Percentiles rank a stretch among this genome's conserved stretches.
phyloP scores from a whole-genome alignment of 1,140 invertebrate genomes.

The Anoplophora glabripennis region DNA sequence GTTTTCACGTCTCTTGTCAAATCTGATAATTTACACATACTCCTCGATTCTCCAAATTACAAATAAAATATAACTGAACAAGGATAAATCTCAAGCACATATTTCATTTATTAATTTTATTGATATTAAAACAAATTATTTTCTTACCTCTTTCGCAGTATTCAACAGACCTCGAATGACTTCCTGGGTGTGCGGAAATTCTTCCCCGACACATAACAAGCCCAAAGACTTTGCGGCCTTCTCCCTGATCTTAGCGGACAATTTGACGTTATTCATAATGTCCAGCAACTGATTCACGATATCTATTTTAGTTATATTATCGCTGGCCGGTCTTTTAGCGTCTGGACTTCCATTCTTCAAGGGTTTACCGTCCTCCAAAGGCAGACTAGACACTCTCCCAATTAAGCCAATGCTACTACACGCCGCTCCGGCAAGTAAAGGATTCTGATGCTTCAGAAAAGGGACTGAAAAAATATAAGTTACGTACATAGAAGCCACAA shows the following conservation, averaged over 20 bases:
- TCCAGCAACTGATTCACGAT: slow-evolving; percentile 60
- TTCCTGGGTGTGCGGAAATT: slow-evolving; percentile 63
- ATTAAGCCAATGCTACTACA: slow-evolving; percentile 68
- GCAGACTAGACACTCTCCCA: slow-evolving; percentile 62
- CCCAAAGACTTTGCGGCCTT: slow-evolving; percentile 69
- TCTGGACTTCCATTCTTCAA: slow-evolving; percentile 42
- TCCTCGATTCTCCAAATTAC: too few relatives aligned
- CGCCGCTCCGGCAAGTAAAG: slow-evolving; percentile 60
- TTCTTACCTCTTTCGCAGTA: slow-evolving; percentile 66
- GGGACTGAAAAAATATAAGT: slow-evolving; percentile 49
- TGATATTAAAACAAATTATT: slow-evolving; percentile 20
- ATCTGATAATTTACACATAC: too few relatives aligned
- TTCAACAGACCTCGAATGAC: slow-evolving; percentile 71
- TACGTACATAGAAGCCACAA: background rate
- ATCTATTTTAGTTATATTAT: slow-evolving; percentile 56
- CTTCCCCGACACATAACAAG: slow-evolving; percentile 73
- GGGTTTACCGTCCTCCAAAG: slow-evolving; percentile 52
- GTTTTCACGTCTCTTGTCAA: too few relatives aligned
- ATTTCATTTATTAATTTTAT: too few relatives aligned
- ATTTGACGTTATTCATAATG: slow-evolving; percentile 62
- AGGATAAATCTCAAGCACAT: slow-evolving; percentile 14
- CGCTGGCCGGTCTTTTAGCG: slow-evolving; percentile 44
- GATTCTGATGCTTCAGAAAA: slow-evolving; percentile 58
- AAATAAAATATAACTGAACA: background rate
- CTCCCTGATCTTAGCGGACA: slow-evolving; percentile 67